These are phyloP conservation scores for Acleris literana DNA, from an alignment of 2,888 invertebrate species.

Conservation along the genomic window DNA sequence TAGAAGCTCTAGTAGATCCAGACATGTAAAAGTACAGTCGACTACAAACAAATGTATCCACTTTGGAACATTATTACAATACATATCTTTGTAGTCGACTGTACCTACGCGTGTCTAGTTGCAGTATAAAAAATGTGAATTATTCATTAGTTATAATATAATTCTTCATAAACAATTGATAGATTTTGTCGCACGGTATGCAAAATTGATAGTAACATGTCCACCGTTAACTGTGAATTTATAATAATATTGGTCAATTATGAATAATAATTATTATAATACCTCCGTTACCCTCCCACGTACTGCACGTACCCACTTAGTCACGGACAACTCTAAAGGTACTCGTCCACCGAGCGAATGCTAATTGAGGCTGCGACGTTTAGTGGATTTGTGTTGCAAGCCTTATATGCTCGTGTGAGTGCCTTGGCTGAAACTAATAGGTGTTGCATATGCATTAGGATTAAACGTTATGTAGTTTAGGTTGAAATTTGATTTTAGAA, in stretches of 20 bases:
- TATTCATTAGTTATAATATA: too few relatives aligned
- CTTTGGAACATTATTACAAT: too few relatives aligned
- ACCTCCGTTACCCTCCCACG: conserved; percentile 24
- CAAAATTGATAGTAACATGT: not conserved
- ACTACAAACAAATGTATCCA: too few relatives aligned
- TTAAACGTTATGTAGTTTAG: too few relatives aligned
- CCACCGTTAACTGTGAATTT: not conserved
- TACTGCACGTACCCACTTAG: conserved; percentile 27
- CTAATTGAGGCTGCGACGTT: not conserved
- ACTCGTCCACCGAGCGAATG: conserved; percentile 9
- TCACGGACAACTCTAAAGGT: conserved; percentile 28
- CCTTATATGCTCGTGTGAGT: not conserved
- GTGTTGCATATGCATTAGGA: not conserved
- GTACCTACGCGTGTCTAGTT: too few relatives aligned
- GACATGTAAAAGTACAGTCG: too few relatives aligned
- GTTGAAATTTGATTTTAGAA: too few relatives aligned
- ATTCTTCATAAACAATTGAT: too few relatives aligned
- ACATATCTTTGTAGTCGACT: too few relatives aligned
- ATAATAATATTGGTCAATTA: conserved; percentile 19
- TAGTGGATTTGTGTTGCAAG: not conserved
- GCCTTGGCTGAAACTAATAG: not conserved
- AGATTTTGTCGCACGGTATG: not conserved
- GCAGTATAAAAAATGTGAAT: too few relatives aligned
- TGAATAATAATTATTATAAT: conserved; percentile 6
- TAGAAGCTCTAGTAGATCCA: too few relatives aligned